These are phyloP conservation scores for Rhinogobio ventralis DNA, from an alignment of 2,797 vertebrate genomes.

Conservation along the genomic window DNA sequence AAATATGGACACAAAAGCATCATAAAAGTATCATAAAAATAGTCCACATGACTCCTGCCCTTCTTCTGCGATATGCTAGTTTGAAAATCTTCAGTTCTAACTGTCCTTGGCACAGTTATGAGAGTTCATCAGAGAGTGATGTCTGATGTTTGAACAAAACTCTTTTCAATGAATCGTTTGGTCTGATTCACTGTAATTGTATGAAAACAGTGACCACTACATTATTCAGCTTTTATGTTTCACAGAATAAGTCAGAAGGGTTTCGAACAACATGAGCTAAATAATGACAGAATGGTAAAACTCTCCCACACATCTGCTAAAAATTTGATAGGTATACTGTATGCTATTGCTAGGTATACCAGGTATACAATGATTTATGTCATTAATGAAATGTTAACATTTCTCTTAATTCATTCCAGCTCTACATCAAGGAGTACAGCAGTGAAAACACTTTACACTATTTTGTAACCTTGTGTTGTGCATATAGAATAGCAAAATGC, in stretches of 20 bases:
- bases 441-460: neutral
- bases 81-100: neutral
- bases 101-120: neutral
- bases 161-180: neutral
- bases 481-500: neutral
- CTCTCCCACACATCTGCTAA: neutral
- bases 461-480: neutral
- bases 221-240: neutral
- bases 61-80: conserved; percentile 7
- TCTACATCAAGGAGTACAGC: neutral
- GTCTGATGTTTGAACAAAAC: neutral
- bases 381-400: neutral
- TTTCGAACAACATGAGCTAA: neutral
- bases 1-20: conserved; percentile 2
- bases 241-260: neutral
- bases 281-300: neutral
- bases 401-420: neutral
- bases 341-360: too few relatives aligned
- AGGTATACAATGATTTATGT: neutral
- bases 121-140: neutral
- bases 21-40: conserved; percentile 6
- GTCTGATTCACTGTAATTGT: neutral
- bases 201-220: neutral
- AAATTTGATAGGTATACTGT: neutral
- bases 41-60: neutral